A percentile compares a stretch with the other conserved stretches of the same genome.
phyloP scores from a whole-genome alignment of 2,113 vertebrate species.

The Jaculus jaculus region DNA sequence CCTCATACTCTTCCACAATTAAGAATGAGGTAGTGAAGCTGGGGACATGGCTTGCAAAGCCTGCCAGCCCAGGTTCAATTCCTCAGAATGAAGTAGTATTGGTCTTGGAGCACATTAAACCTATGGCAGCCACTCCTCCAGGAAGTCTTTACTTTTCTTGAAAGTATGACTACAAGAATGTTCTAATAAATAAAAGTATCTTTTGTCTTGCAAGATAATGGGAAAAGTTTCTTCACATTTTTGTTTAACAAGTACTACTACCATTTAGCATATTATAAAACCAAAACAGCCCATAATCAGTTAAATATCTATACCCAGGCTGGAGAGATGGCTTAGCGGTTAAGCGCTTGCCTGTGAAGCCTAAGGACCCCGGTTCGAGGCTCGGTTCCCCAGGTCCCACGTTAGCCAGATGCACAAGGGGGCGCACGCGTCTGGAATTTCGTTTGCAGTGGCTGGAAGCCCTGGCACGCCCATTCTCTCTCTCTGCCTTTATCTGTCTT shows the following conservation, averaged over 20 bases:
- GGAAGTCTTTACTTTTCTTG: neutral
- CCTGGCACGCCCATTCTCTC: too few relatives aligned
- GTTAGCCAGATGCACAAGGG: too few relatives aligned
- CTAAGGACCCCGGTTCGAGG: too few relatives aligned
- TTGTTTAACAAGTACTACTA: neutral
- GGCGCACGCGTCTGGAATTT: too few relatives aligned
- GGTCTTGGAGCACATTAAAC: neutral
- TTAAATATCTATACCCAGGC: neutral
- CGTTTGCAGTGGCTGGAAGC: too few relatives aligned
- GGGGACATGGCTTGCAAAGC: too few relatives aligned
- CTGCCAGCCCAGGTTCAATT: too few relatives aligned
- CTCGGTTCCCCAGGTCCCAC: too few relatives aligned
- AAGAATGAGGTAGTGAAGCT: neutral
- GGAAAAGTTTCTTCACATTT: neutral
- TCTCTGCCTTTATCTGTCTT: too few relatives aligned
- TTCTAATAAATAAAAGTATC: neutral
- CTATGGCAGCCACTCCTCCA: neutral
- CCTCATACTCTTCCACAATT: neutral
- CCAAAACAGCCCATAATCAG: neutral
- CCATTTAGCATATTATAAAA: conserved; percentile 3
- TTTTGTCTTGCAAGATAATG: neutral
- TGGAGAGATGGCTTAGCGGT: too few relatives aligned
- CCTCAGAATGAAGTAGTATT: neutral
- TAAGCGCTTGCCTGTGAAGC: too few relatives aligned
- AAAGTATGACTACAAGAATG: neutral